phyloP scores from a whole-genome alignment of 2,797 vertebrate genomes.

The Xenentodon cancila region DNA sequence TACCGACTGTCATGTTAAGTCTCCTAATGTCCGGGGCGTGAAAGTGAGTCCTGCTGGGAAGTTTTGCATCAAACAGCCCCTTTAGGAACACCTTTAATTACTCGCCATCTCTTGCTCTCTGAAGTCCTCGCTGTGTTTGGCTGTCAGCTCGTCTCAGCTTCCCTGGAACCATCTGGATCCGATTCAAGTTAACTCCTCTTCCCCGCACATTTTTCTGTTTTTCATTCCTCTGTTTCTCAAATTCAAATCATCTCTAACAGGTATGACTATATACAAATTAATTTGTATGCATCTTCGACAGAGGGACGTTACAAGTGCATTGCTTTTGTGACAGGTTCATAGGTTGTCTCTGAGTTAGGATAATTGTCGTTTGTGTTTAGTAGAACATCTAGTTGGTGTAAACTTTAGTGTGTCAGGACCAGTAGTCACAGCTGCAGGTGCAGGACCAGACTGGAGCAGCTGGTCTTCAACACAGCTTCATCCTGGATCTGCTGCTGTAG shows the following conservation, averaged over 20 bases:
- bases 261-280: too few species aligned
- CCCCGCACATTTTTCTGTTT: conserved; percentile 27
- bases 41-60: conserved; percentile 68
- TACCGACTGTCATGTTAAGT: conserved; percentile 75
- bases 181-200: conserved; percentile 45
- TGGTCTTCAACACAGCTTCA: too few species aligned
- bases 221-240: conserved; percentile 14
- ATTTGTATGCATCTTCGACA: too few species aligned
- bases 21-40: conserved; percentile 51
- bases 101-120: conserved; percentile 45
- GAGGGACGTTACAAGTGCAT: too few species aligned
- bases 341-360: too few species aligned
- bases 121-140: conserved; percentile 42
- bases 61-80: conserved; percentile 68
- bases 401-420: too few species aligned
- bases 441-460: too few species aligned
- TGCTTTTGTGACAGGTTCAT: too few species aligned
- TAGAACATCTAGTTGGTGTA: too few species aligned
- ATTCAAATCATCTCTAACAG: conserved; percentile 38
- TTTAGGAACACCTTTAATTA: conserved; percentile 79
- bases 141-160: conserved; percentile 47
- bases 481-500: too few species aligned
- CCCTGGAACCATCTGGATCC: conserved; percentile 29
- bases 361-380: too few species aligned
- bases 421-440: too few species aligned